A percentile compares a stretch with the other conserved stretches of the same genome.
Conservation (phyloP, 2,888 invertebrate genomes). For the Drosophila nr. medialis region DNA sequence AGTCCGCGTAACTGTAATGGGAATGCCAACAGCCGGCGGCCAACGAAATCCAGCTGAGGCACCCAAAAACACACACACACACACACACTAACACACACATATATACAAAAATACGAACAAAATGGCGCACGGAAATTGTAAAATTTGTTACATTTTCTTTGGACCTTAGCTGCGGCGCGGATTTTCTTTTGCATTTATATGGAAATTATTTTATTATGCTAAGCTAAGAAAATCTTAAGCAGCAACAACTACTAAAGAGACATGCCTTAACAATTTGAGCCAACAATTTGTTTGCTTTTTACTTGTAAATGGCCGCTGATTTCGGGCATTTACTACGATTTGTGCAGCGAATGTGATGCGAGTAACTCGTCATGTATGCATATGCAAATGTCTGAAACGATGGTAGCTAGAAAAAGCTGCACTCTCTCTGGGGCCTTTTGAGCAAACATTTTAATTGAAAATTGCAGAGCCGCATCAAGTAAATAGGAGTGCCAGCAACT, state of each 20-base stretch:
- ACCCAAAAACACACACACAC: not conserved
- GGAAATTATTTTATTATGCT: constrained; percentile 61
- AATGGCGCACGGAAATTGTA: constrained; percentile 70
- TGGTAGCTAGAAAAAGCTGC: constrained; percentile 25
- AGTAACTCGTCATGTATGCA: constrained; percentile 10
- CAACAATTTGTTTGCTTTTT: constrained; percentile 23
- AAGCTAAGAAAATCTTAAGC: constrained; percentile 26
- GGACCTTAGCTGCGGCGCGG: constrained; percentile 23
- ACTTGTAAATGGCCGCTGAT: constrained; percentile 7
- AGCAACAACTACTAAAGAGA: constrained; percentile 8
- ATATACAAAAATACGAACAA: constrained; percentile 4
- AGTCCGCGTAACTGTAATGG: constrained; percentile 70
- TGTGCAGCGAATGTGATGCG: not conserved
- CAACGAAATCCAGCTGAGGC: constrained; percentile 47
- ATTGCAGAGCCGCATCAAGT: constrained; percentile 61
- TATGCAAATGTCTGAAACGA: constrained; percentile 32
- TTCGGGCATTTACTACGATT: constrained; percentile 1
- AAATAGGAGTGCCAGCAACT: constrained; percentile 48
- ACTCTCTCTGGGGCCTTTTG: constrained; percentile 27
- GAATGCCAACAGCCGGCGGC: constrained; percentile 69
- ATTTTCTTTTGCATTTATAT: constrained; percentile 52
- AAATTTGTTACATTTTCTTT: constrained; percentile 70
- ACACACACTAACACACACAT: constrained; percentile 8
- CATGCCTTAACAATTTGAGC: constrained; percentile 29
- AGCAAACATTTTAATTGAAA: constrained; percentile 78